Evolutionary conservation across 1,140 invertebrate genomes (phyloP), one percentile per base, ranked within the genome.

Genomic region (Trichonephila clavata): DNA sequence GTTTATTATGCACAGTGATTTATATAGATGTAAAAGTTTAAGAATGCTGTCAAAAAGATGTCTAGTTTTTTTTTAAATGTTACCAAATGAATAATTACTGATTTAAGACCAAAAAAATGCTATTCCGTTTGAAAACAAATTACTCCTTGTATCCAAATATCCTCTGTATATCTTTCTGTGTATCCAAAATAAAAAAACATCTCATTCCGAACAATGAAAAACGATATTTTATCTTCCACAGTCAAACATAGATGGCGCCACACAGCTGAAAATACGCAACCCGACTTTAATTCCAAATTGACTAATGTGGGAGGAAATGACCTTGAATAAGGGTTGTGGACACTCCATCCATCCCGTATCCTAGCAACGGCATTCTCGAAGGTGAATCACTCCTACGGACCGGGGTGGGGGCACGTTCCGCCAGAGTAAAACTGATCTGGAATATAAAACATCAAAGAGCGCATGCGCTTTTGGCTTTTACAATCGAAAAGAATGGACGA

Each of bases 341-440:
- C 86, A 65, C 86, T 27, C 86, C 86, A 88, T 71, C 57, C 10
- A 71, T 61, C 43, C 71, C 39, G 86, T 88, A 65, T 61, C 86
- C 39, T 88, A 88, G 86, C 86, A 88, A 88, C 86, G 86, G 86
- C 86, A 88, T 88, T 88, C 86, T 57, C 86, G 18, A 13, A 20
- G 32, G 61, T 88, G 86, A 88, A 68, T 88, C 86, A 88, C 43
- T 88, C 21, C 39, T 88, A 14, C 68, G 16, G 13, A 13, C 50
- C 24, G n/a, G 84, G 39, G 80, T 39, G 84, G 57, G 27, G 59
- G 57, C 16, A 63, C 84, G 84, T 86, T 86, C 59, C 84, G 84
- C 10, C 59, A 86, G 59, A 86, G 59, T 59, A 39, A 63, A 18
- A 60, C 20, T 59, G 59, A 60, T 27, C 27, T 24, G 84, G 84